Evolutionary conservation across 2,113 vertebrate species (phyloP).

Genomic region (Pitta sordida): DNA sequence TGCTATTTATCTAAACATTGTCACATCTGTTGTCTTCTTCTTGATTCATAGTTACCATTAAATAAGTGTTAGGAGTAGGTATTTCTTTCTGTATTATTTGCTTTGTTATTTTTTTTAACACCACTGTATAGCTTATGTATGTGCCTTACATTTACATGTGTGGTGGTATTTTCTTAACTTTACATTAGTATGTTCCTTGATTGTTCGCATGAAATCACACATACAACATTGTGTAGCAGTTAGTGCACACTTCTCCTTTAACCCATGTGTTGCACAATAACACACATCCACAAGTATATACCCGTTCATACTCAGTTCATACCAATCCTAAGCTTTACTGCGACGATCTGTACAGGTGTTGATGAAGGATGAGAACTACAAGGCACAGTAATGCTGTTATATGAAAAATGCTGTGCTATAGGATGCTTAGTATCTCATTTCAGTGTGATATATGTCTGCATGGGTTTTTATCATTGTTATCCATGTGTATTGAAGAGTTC

Average conservation of each 20-base stretch:
- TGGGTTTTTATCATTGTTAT: not conserved
- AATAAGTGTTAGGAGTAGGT: not conserved
- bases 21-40: not conserved
- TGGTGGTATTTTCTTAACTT: not conserved
- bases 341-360: not conserved
- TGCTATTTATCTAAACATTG: not conserved
- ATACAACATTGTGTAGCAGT: not conserved
- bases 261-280: not conserved
- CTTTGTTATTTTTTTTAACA: not conserved
- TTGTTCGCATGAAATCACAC: not conserved
- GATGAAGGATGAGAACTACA: not conserved
- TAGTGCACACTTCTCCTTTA: not conserved
- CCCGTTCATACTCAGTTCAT: not conserved
- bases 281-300: fast-evolving
- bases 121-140: fast-evolving
- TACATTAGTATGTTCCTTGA: not conserved
- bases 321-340: not conserved
- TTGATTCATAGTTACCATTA: not conserved
- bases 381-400: not conserved
- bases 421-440: not conserved
- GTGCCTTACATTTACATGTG: not conserved
- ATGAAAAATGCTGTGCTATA: not conserved
- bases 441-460: not conserved
- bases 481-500: not conserved
- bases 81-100: not conserved